These are phyloP conservation scores for Nudaria mundana DNA, from an alignment of 2,888 invertebrate genomes.

Conservation along the genomic window DNA sequence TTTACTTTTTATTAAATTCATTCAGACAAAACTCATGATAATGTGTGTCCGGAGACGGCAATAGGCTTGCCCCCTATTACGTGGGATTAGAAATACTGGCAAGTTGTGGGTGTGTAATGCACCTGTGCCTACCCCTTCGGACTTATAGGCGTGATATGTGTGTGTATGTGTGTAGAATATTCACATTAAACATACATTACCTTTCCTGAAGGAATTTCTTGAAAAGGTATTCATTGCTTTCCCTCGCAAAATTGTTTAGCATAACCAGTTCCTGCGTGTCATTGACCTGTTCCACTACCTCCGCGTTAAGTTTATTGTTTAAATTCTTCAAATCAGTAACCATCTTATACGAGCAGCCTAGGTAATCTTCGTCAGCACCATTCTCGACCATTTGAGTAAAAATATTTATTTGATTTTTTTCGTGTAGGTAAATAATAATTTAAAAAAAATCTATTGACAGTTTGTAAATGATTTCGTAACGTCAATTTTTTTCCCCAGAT, in stretches of 20 bases:
- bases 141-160: too few species aligned
- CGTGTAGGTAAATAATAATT: neutral
- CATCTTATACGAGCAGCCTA: conserved; percentile 43
- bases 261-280: conserved; percentile 61
- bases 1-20: too few species aligned
- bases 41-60: too few species aligned
- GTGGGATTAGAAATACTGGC: too few species aligned
- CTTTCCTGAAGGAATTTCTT: conserved; percentile 58
- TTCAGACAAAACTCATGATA: too few species aligned
- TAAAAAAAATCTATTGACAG: neutral
- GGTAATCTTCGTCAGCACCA: conserved; percentile 40
- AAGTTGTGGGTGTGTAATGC: too few species aligned
- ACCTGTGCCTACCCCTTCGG: too few species aligned
- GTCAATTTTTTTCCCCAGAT: too few species aligned
- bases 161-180: too few species aligned
- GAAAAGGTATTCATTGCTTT: conserved; percentile 58
- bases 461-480: neutral
- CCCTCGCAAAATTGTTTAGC: conserved; percentile 59
- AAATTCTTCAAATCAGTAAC: conserved; percentile 40
- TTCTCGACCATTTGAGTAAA: conserved; percentile 41
- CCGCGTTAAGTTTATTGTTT: conserved; percentile 51
- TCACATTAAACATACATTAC: too few species aligned
- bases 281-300: conserved; percentile 59
- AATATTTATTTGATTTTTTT: conserved; percentile 3
- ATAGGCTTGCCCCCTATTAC: too few species aligned